Conservation (phyloP, 2,888 invertebrate genomes). For the Drosophila histrio region DNA sequence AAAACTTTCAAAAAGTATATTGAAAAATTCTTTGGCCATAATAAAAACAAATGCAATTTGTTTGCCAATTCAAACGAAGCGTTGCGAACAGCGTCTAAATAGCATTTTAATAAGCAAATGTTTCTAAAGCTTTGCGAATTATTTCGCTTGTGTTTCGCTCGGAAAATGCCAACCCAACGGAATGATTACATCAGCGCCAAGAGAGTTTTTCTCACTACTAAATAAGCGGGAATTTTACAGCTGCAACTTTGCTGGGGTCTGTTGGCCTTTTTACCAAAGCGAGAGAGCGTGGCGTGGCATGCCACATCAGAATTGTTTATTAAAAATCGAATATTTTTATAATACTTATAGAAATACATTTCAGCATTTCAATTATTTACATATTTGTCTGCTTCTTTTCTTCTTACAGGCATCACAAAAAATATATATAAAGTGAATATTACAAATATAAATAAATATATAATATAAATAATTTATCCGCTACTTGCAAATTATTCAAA, state of each 20-base stretch:
- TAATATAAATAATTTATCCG: neutral
- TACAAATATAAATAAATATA: neutral
- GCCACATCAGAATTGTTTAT: conserved; percentile 1
- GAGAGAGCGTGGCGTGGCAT: conserved; percentile 23
- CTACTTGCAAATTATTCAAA: neutral
- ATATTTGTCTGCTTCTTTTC: neutral
- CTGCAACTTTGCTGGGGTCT: neutral
- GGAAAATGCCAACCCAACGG: neutral
- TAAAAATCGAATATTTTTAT: neutral
- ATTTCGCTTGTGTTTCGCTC: neutral
- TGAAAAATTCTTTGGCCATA: conserved; percentile 21
- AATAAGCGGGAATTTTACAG: conserved; percentile 2
- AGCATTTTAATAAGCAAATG: conserved; percentile 6
- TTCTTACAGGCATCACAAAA: conserved; percentile 4
- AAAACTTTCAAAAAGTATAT: conserved; percentile 28
- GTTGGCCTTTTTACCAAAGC: neutral
- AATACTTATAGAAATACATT: neutral
- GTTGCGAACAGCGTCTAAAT: conserved; percentile 29
- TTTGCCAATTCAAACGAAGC: conserved; percentile 39
- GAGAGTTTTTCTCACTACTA: conserved; percentile 4
- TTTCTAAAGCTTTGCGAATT: neutral
- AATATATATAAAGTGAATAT: neutral
- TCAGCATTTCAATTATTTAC: neutral
- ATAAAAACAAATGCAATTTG: conserved; percentile 48
- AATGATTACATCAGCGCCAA: conserved; percentile 24